Evolutionary conservation across 1,140 invertebrate species (phyloP).

Genomic region (Bombus vancouverensis): DNA sequence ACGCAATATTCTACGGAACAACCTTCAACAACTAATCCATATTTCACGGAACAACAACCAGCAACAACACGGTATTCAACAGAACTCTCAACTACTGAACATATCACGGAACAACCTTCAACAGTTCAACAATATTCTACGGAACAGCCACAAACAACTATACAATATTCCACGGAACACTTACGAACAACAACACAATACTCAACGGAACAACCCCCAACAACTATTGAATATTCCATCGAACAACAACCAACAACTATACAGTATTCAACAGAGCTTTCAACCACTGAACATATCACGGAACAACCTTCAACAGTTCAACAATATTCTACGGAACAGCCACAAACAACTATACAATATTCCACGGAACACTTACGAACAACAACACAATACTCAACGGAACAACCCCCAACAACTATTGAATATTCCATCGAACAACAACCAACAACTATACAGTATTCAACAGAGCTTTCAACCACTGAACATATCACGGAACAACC

Average conservation of each 20-base stretch:
- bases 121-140: not conserved
- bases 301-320: not conserved
- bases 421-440: not conserved
- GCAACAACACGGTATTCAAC: conserved; percentile 8
- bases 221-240: no score
- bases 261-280: conserved; percentile 19
- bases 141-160: no score
- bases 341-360: not conserved
- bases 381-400: not conserved
- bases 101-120: not conserved
- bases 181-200: no score
- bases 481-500: not conserved
- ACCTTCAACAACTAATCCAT: fast-evolving
- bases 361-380: not conserved
- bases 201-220: no score
- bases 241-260: not conserved
- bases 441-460: not conserved
- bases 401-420: no score
- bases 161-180: no score
- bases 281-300: not conserved
- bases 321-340: not conserved
- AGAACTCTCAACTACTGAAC: conserved; percentile 8
- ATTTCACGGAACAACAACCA: not conserved
- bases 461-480: conserved; percentile 23
- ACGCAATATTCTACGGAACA: conserved; percentile 16